Conservation (phyloP, 2,888 invertebrate genomes). For the Rhingia rostrata region DNA sequence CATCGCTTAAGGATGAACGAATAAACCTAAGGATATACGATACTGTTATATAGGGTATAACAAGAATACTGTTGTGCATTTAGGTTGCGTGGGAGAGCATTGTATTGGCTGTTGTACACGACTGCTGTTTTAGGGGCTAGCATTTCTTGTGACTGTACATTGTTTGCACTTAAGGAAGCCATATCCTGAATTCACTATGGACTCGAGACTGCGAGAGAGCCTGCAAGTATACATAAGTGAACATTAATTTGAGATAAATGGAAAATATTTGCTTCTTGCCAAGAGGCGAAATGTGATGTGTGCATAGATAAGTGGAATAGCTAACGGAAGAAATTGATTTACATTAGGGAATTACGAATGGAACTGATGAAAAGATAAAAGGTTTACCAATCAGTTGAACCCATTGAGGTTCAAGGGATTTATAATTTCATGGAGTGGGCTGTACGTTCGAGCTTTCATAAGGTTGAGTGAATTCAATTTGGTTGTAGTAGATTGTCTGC, state of each 20-base stretch:
- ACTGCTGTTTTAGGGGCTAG: background rate
- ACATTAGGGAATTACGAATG: slow-evolving; percentile 11
- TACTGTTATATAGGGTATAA: background rate
- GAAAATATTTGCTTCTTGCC: slow-evolving; percentile 33
- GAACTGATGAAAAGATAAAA: slow-evolving; percentile 16
- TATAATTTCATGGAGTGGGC: no score
- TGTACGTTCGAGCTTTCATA: no score
- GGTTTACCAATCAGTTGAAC: background rate
- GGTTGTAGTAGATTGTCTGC: no score
- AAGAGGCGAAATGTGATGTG: slow-evolving; percentile 10
- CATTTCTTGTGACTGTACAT: background rate
- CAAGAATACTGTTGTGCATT: slow-evolving; percentile 31
- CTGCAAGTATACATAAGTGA: slow-evolving; percentile 25
- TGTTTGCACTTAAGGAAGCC: slow-evolving; percentile 37
- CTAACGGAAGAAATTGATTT: slow-evolving; percentile 29
- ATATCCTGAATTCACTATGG: slow-evolving; percentile 27
- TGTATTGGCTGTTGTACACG: background rate
- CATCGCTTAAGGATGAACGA: slow-evolving; percentile 22
- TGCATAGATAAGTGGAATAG: background rate
- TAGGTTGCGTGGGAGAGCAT: background rate
- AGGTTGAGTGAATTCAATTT: no score
- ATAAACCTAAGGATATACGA: no score
- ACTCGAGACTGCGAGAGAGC: background rate
- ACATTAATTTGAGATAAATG: slow-evolving; percentile 51
- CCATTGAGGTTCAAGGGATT: no score